phyloP scores from a whole-genome alignment of 2,888 invertebrate species.

The Pristionchus mayeri region DNA sequence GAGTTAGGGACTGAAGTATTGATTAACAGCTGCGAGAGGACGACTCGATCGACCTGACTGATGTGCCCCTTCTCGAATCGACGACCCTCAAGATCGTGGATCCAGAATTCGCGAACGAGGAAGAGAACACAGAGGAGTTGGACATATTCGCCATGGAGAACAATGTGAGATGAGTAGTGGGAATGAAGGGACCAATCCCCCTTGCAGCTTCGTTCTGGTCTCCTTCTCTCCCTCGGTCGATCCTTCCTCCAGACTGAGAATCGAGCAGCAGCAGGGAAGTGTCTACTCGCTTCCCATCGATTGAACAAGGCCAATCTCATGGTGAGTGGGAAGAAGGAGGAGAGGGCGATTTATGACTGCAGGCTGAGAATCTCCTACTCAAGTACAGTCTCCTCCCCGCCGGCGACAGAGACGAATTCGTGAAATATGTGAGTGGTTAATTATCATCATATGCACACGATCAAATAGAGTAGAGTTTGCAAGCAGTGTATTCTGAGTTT shows the following conservation, averaged over 20 bases:
- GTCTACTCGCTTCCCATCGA: slow-evolving; percentile 16
- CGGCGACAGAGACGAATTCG: background rate
- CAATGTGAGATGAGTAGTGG: background rate
- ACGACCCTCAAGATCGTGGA: background rate
- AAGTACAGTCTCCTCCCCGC: slow-evolving; percentile 20
- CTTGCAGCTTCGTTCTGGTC: slow-evolving; percentile 1
- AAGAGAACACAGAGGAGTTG: background rate
- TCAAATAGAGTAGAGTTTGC: too few relatives aligned
- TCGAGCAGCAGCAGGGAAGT: slow-evolving; percentile 30
- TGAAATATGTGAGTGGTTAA: background rate
- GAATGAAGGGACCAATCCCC: background rate
- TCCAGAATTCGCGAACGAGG: background rate
- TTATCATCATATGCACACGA: too few relatives aligned
- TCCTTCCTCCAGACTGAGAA: slow-evolving; percentile 48
- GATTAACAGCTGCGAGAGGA: background rate
- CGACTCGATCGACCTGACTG: background rate
- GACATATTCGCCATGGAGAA: background rate
- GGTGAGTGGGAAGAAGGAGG: background rate
- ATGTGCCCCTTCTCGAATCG: slow-evolving; percentile 8
- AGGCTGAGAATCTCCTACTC: slow-evolving; percentile 37
- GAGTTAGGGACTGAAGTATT: background rate
- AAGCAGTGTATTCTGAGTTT: too few relatives aligned
- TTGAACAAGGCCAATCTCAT: slow-evolving; percentile 30
- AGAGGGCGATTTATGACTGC: background rate
- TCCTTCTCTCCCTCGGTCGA: slow-evolving; percentile 40